Evolutionary conservation across 2,888 invertebrate genomes (phyloP).

Genomic region (Clunio marinus): DNA sequence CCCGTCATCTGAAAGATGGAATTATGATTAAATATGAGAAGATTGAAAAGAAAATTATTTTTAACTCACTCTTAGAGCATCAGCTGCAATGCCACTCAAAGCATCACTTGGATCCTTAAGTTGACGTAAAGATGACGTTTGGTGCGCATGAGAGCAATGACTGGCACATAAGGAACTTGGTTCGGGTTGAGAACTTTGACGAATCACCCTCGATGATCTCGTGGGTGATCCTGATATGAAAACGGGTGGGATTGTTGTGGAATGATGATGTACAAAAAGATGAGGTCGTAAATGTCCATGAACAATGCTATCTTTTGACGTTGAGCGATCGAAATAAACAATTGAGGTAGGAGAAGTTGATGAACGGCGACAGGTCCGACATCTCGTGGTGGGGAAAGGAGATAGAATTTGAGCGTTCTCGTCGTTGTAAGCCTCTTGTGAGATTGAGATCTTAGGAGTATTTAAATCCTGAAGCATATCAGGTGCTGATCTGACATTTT

Average conservation of each 20-base stretch:
- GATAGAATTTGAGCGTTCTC: conserved; percentile 28
- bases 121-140: conserved; percentile 63
- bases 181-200: conserved; percentile 84
- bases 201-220: conserved; percentile 72
- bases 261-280: conserved; percentile 30
- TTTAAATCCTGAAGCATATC: conserved; percentile 44
- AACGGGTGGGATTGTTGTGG: conserved; percentile 60
- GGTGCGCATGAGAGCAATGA: conserved; percentile 60
- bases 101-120: conserved; percentile 73
- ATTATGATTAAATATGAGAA: background rate
- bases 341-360: conserved; percentile 73
- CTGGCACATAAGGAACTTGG: conserved; percentile 56
- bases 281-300: conserved; percentile 31
- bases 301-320: conserved; percentile 50
- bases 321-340: conserved; percentile 61
- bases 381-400: conserved; percentile 41
- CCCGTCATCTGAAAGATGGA: conserved; percentile 92
- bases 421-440: conserved; percentile 17
- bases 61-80: conserved; percentile 16
- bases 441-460: conserved; percentile 49
- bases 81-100: conserved; percentile 72
- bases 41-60: too few species aligned
- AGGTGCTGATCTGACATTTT: conserved; percentile 50
- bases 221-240: conserved; percentile 64
- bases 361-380: conserved; percentile 69